phyloP scores from a whole-genome alignment of 1,140 invertebrate genomes.

The Papilio polyxenes region DNA sequence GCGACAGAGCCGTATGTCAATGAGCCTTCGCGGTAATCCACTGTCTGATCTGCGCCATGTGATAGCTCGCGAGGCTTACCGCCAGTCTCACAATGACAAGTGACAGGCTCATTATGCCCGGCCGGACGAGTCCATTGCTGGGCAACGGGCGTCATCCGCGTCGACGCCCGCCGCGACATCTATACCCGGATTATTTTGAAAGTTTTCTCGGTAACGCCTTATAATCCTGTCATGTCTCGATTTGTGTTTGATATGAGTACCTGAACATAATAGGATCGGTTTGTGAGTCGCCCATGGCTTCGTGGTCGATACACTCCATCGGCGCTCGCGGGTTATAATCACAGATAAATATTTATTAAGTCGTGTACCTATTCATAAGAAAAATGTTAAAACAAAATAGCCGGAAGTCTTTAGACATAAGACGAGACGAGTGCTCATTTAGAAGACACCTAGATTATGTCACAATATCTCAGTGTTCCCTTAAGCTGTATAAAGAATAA shows the following conservation, averaged over 20 bases:
- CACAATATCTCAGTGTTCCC: neutral
- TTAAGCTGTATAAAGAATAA: neutral
- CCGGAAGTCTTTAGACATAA: neutral
- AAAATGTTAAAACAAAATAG: neutral
- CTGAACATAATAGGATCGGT: neutral
- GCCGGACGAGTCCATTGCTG: neutral
- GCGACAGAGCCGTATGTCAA: conserved; percentile 19
- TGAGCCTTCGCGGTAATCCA: conserved; percentile 27
- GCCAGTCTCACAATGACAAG: neutral
- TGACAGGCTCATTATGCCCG: conserved; percentile 21
- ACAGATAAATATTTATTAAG: neutral
- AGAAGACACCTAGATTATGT: neutral
- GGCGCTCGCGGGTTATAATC: neutral
- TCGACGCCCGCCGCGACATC: conserved; percentile 21
- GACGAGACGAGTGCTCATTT: neutral
- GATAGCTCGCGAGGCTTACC: neutral
- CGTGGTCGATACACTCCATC: neutral
- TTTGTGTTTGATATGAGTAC: neutral
- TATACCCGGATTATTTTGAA: conserved; percentile 36
- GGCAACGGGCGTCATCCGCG: neutral
- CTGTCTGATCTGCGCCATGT: neutral
- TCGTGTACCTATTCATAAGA: neutral
- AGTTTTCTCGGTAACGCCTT: conserved; percentile 27
- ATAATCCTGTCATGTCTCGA: conserved; percentile 27
- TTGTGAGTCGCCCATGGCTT: neutral